Base-by-base conservation (phyloP, 2,888 invertebrate species). In the Eurois occulta region DNA sequence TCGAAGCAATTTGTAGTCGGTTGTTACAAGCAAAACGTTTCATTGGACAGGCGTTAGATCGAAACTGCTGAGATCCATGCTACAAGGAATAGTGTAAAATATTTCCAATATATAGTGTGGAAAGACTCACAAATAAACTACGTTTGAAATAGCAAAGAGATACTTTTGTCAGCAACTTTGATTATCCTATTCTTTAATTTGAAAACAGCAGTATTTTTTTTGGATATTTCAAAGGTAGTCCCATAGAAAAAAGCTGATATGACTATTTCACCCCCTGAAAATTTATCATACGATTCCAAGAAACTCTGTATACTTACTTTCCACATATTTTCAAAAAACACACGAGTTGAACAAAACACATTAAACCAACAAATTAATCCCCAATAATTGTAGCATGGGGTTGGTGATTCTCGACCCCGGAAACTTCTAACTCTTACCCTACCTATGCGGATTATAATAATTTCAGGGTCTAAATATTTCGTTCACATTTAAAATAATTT, bases 401-500 rank as follows among this genome's bases (percentile, higher is more conserved):
- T 68, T 48, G 13, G 0, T 28, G 6, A 52, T 32, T 64, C 48
- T 38, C 35, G 48, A 58, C 60, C 48, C 46, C 24, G 16, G 2
- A 77, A 77, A 77, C 62, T 80, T 77, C 16, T 16, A 52, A 41
- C n/a, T 58, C 32, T 52, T 52, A 24, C 62, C 84, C 77, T 85
- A 81, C 88, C 86, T 86, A 79, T 86, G 81, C 89, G 94, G 95
- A 94, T 95, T 95, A 96, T 95, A 94, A 90, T 95, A 95, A 95
- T 95, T 93, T 90, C 86, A 18, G 91, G 92, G 69, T 85, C 91
- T 91, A 93, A 94, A 95, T 94, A 94, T 95, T 95, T 94, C 91
- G 91, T 89, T 92, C 91, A 91, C 94, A 91, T 95, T 95, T 92
- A 92, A 94, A 95, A 95, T 94, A 94, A 95, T 95, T 94, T 94